Percentiles rank a stretch among this genome's conserved stretches.
phyloP scores from a whole-genome alignment of 1,140 invertebrate species.

The Drosophila ambigua region DNA sequence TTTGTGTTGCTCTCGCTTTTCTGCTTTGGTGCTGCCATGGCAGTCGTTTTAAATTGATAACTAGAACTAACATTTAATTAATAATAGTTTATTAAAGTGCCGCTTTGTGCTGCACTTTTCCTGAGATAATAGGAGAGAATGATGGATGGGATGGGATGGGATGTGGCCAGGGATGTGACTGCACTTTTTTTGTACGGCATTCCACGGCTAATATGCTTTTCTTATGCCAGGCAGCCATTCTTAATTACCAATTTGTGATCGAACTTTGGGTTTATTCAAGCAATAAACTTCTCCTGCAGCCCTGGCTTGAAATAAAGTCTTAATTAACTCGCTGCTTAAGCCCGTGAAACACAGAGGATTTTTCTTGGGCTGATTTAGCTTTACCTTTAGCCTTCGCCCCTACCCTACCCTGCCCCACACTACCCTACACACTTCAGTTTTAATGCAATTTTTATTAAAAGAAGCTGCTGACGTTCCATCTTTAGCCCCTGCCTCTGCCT shows the following conservation, averaged over 20 bases:
- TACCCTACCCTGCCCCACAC: background rate
- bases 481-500: background rate
- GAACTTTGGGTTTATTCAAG: background rate
- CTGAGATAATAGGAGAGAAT: constrained; percentile 4
- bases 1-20: background rate
- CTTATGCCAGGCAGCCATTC: constrained; percentile 2
- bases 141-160: background rate
- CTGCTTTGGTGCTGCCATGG: constrained; percentile 15
- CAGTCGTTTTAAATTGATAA: constrained; percentile 60
- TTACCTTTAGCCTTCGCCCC: constrained; percentile 18
- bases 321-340: constrained; percentile 56
- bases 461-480: constrained; percentile 30
- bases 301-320: constrained; percentile 50
- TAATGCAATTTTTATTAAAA: constrained; percentile 57
- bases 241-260: constrained; percentile 2
- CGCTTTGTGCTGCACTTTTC: constrained; percentile 23
- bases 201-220: background rate
- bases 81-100: constrained; percentile 58
- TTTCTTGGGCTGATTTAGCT: constrained; percentile 4
- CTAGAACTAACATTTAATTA: constrained; percentile 56
- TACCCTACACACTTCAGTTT: constrained; percentile 40
- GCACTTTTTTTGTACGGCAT: too few relatives aligned
- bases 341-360: constrained; percentile 27
- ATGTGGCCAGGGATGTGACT: constrained; percentile 21
- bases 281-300: constrained; percentile 21